Base-by-base conservation (phyloP, 2,888 invertebrate species). In the Empis livida region DNA sequence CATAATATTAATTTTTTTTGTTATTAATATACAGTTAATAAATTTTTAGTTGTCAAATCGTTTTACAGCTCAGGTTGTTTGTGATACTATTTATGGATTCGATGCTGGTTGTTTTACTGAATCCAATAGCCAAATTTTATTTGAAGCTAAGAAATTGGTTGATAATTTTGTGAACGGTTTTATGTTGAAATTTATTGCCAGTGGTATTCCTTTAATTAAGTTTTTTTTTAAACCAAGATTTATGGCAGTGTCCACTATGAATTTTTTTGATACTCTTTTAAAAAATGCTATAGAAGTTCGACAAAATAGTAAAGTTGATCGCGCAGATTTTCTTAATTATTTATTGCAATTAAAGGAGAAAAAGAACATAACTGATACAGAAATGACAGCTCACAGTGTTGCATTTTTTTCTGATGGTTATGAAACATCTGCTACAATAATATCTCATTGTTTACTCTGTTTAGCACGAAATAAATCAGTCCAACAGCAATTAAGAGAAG, bases 181-280 rank as follows among this genome's bases (percentile, higher is more conserved):
- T 5, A 13, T 3, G 5, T 2, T 17, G 13, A 10, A 17, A 5
- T 39, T 39, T 17, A 6, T 39, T 11, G 5, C 11, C 3, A 11
- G 11, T 11, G 5, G 8, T 3, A 13, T 39, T 13, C 39, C 39
- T 20, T 17, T 39, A n/a, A 11, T 70, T 1, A 48, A 44, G 1
- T 43, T 50, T 1, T 10, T 64, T 2, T 53, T 54, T n/a, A 63
- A 59, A 13, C 15, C 56, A 0, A 56, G 57, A 5, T 57, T 66
- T 40, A 44, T 68, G 0, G 53, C 58, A 0, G 72, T 64, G 0
- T 77, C 74, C 1, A 91, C 92, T 59, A 91, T 62, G 23, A 10
- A 35, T 0, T 66, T 61, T 44, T 67, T 67, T 23, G 38, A 52
- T 0, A 48, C 54, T 3, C 48, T 67, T 1, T 59, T 64, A 61